These are phyloP conservation scores for Isurus oxyrinchus DNA, from an alignment of 2,113 vertebrate species.

Conservation along the genomic window DNA sequence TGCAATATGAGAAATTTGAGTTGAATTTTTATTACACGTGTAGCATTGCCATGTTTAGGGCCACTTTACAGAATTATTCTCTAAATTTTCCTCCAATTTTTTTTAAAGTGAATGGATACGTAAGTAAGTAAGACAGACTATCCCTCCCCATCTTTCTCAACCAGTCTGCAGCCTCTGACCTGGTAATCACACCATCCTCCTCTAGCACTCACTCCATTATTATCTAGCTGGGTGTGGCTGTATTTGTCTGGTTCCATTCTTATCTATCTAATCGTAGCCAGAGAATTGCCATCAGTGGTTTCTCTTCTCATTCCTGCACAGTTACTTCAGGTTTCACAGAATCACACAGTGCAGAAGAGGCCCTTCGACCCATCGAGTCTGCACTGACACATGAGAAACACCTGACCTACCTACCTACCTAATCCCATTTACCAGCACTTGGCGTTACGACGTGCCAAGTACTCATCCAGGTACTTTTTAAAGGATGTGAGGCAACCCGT, in stretches of 20 bases:
- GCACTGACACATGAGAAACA: too few relatives aligned
- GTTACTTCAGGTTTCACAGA: not conserved
- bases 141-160: not conserved
- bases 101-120: not conserved
- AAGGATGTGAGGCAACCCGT: too few relatives aligned
- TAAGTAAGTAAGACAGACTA: not conserved
- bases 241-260: not conserved
- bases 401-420: too few relatives aligned
- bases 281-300: not conserved
- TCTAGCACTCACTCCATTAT: too few relatives aligned
- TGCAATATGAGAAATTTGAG: not conserved
- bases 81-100: not conserved
- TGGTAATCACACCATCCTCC: too few relatives aligned
- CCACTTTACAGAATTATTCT: not conserved
- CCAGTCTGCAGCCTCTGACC: not conserved
- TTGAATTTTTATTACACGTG: not conserved
- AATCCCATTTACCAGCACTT: too few relatives aligned
- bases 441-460: too few relatives aligned
- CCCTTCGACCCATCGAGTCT: too few relatives aligned
- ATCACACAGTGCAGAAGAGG: too few relatives aligned
- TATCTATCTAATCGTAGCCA: not conserved
- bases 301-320: not conserved
- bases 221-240: not conserved
- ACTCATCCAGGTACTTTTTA: too few relatives aligned
- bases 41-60: not conserved